phyloP scores from a whole-genome alignment of 2,888 invertebrate genomes.

The Corbicula japonica region DNA sequence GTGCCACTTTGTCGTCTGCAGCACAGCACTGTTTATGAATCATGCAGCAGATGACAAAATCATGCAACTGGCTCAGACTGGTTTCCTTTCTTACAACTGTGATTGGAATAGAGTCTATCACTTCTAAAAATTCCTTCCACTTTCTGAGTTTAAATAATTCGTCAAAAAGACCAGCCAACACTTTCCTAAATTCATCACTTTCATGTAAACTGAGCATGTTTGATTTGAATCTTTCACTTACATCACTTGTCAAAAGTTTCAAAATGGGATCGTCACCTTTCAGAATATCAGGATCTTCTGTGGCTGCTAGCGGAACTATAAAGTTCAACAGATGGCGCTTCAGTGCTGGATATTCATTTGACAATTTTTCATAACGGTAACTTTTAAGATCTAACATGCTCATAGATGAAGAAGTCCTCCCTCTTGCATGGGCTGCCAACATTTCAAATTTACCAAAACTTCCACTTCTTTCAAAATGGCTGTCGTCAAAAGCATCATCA shows the following conservation, averaged over 20 bases:
- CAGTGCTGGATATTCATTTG: constrained; percentile 79
- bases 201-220: constrained; percentile 80
- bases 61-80: constrained; percentile 75
- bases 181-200: constrained; percentile 73
- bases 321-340: constrained; percentile 80
- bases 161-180: constrained; percentile 75
- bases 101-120: constrained; percentile 78
- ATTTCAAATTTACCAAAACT: constrained; percentile 43
- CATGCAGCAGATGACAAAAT: constrained; percentile 78
- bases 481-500: constrained; percentile 75
- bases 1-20: constrained; percentile 12
- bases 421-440: constrained; percentile 31
- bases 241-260: constrained; percentile 80
- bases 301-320: constrained; percentile 80
- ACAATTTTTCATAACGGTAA: constrained; percentile 81
- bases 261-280: constrained; percentile 79
- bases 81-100: constrained; percentile 66
- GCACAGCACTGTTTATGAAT: constrained; percentile 52
- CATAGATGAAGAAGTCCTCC: constrained; percentile 77
- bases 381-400: constrained; percentile 82
- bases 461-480: constrained; percentile 71
- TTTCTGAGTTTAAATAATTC: constrained; percentile 73
- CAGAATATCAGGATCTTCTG: constrained; percentile 79
- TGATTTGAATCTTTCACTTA: constrained; percentile 78
- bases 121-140: constrained; percentile 75